These are phyloP conservation scores for Lumbricus terrestris DNA, from an alignment of 2,888 invertebrate species.

Conservation along the genomic window DNA sequence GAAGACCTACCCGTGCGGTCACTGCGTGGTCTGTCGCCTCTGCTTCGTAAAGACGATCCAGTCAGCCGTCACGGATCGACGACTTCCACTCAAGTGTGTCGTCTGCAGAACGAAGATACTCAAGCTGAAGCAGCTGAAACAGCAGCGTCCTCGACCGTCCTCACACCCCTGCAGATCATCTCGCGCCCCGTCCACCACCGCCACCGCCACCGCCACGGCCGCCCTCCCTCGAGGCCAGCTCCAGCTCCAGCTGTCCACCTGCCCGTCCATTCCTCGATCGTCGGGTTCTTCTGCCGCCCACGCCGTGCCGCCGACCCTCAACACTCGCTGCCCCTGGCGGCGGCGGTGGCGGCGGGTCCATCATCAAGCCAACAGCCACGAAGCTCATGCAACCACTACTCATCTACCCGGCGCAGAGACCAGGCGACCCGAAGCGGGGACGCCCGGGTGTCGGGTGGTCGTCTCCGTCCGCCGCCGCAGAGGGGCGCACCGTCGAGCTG, in stretches of 20 bases:
- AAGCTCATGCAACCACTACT: slow-evolving; percentile 10
- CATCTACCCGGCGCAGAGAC: slow-evolving; percentile 11
- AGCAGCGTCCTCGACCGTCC: slow-evolving; percentile 27
- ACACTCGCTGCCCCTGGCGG: not conserved
- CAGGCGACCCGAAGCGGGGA: not conserved
- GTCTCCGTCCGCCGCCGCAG: not conserved
- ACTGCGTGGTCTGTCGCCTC: slow-evolving; percentile 86
- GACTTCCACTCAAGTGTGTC: slow-evolving; percentile 87
- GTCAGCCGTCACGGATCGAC: slow-evolving; percentile 88
- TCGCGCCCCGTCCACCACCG: not conserved
- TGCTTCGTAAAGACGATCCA: slow-evolving; percentile 98
- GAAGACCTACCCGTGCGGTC: slow-evolving; percentile 94
- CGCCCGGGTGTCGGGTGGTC: not conserved
- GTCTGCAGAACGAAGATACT: slow-evolving; percentile 87
- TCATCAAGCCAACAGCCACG: not conserved
- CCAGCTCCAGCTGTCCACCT: not conserved
- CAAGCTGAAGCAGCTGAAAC: slow-evolving; percentile 67
- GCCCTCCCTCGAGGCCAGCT: slow-evolving; percentile 35
- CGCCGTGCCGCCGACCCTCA: not conserved
- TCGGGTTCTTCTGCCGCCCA: not conserved
- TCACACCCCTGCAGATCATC: not conserved
- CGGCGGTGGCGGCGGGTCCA: no score
- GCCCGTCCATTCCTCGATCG: not conserved
- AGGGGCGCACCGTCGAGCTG: not conserved
- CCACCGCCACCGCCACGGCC: not conserved